Evolutionary conservation across 2,888 invertebrate genomes (phyloP), one percentile per base, ranked within the genome.

Genomic region (Agrochola litura): DNA sequence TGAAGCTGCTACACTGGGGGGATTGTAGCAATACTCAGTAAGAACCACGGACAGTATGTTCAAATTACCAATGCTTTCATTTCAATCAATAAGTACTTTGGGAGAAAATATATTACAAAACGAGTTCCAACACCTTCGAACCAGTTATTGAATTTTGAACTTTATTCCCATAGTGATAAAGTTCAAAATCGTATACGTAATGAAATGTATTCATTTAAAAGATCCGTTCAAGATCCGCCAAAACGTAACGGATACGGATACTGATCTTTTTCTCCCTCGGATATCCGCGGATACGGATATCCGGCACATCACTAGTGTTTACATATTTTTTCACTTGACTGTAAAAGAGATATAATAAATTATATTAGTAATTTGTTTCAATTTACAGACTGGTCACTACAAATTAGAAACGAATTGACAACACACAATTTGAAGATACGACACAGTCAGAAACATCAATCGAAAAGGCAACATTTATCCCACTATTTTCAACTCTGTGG

Each of bases 1-100:
- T 83, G 5, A 25, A 58, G 10, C n/a, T 83, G 10, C 3, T 1
- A 6, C 14, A 30, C 19, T 79, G 73, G 79, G 83, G 83, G 5
- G 1, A 61, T 6, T 82, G 82, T 10, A 37, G 6, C 30, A 52
- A 37, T 22, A 6, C 22, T 67, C 52, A 37, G 5, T 37, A 22
- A 67, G 30, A 37, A 22, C 22, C 22, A 14, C 9, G 14, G 22
- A 52, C 37, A 12, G 52, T 46, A 66, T 30, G 30, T 22, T 6
- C 12, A 49, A 30, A 49, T 30, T 8, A 8, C 0, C 2, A 22
- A 49, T 49, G 22, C 19, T 25, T 49, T 66, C 25, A 65, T 43
- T 65, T 43, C 16, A 65, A 43, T 64, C 63, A 64, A 19, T 60
- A 60, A 60, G 30, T 9, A 60, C 16, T 19, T 60, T 19, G 1